A percentile compares a stretch with the other conserved stretches of the same genome.
These are phyloP conservation scores for Setophaga coronata DNA, from an alignment of 2,113 vertebrate genomes.

Conservation along the genomic window DNA sequence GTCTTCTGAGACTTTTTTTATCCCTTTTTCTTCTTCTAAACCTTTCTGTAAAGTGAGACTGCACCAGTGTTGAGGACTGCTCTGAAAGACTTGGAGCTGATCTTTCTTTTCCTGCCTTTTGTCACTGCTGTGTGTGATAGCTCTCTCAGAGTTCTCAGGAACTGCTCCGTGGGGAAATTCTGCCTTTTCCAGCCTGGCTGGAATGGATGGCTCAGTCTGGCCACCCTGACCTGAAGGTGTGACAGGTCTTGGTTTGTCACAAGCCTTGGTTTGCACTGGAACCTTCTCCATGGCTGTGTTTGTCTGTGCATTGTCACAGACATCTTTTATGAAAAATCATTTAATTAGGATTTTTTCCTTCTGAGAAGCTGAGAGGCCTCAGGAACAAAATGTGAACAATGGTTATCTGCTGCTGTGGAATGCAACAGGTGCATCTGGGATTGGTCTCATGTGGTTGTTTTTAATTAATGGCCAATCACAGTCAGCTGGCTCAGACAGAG, in stretches of 20 bases:
- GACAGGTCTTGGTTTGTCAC: no score
- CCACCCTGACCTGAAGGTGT: background rate
- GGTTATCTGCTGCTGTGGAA: no score
- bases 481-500: no score
- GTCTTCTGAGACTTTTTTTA: background rate
- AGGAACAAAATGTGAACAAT: no score
- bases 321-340: no score
- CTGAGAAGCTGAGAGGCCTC: no score
- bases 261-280: background rate
- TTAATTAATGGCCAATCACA: no score
- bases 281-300: background rate
- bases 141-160: rapidly evolving
- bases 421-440: no score
- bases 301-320: background rate
- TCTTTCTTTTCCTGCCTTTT: background rate
- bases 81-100: background rate
- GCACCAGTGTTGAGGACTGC: background rate
- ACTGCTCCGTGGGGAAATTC: background rate
- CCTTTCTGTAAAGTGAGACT: background rate
- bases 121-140: background rate
- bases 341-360: no score
- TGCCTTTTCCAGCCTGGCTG: background rate
- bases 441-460: no score
- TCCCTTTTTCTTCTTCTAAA: background rate
- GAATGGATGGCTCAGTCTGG: background rate